Evolutionary conservation across 1,140 invertebrate genomes (phyloP).

Genomic region (Rhizoglyphus robini): DNA sequence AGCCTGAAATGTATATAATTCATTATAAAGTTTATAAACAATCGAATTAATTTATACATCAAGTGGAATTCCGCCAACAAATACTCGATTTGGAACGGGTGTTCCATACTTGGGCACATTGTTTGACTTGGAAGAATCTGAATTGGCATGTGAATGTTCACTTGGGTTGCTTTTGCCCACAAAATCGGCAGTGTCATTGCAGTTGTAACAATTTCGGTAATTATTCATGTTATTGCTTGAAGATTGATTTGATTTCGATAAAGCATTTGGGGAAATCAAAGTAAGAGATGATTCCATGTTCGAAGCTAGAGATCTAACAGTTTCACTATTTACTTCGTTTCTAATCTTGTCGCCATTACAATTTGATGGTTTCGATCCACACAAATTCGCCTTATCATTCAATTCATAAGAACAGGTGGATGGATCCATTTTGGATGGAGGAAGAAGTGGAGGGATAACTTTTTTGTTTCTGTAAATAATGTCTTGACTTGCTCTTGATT

Average conservation of each 20-base stretch:
- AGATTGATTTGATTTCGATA: neutral
- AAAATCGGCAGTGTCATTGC: neutral
- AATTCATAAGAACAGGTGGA: too few species aligned
- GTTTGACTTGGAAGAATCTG: neutral
- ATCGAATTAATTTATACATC: slow-evolving; percentile 32
- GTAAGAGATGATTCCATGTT: neutral
- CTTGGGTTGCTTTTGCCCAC: neutral
- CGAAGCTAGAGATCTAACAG: neutral
- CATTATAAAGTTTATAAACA: neutral
- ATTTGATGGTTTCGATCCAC: too few species aligned
- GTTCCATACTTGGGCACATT: slow-evolving; percentile 22
- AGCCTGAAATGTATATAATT: slow-evolving; percentile 20
- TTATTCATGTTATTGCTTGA: neutral
- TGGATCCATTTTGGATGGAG: too few species aligned
- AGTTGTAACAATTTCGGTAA: neutral
- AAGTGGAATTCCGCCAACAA: slow-evolving; percentile 80
- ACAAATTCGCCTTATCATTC: too few species aligned
- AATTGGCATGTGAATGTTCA: neutral
- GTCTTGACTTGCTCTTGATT: too few species aligned
- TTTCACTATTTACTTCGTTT: neutral
- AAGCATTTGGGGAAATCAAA: neutral
- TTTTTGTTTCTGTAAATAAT: too few species aligned
- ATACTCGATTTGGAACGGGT: slow-evolving; percentile 65
- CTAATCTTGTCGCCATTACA: neutral
- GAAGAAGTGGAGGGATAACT: too few species aligned